Evolutionary conservation across 2,113 vertebrate genomes (phyloP), one percentile per base, ranked within the genome.

Genomic region (Atractosteus spatula): DNA sequence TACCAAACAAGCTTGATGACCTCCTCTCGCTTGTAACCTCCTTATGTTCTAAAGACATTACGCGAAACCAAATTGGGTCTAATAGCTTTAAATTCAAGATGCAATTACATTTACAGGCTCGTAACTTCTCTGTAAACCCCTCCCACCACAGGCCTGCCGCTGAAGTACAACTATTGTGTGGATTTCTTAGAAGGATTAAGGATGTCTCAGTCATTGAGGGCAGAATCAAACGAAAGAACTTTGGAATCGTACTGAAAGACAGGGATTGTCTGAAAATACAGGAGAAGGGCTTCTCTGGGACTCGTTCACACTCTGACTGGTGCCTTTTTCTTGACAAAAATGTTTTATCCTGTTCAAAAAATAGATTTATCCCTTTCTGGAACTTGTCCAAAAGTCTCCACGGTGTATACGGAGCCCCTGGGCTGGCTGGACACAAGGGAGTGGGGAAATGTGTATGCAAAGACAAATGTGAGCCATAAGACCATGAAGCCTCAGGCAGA

Each of bases 191-290:
- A 91, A 86, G 81, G 84, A 78, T 81, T 88, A 76, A 82, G 84
- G 84, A 87, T 90, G 89, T 91, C 83, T 8, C 80, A 78, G 78
- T 88, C 87, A 91, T 89, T 89, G 90, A 84, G 87, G 80, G 85
- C 82, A 91, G 89, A 89, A 87, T 91, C 89, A 89, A 90, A 90
- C 91, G 87, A 91, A 91, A 91, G 91, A 89, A 89, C 89, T 90
- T 91, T 90, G 91, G 87, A 87, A 87, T 85, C 70, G 84, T 80
- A 79, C 78, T 91, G 89, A 92, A 92, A 88, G 89, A 86, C 47
- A 84, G 75, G 87, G 82, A 89, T 91, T 92, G 91, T 92, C 90
- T 90, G 85, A 88, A 84, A 77, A 85, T 79, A 81, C 84, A 83
- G 82, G 88, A 86, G 85, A 86, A 81, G 80, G 85, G 87, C 86